Percentiles rank a stretch among this genome's conserved stretches.
Conservation (phyloP, 2,797 vertebrate species). For the Pangasius mekongensis region DNA sequence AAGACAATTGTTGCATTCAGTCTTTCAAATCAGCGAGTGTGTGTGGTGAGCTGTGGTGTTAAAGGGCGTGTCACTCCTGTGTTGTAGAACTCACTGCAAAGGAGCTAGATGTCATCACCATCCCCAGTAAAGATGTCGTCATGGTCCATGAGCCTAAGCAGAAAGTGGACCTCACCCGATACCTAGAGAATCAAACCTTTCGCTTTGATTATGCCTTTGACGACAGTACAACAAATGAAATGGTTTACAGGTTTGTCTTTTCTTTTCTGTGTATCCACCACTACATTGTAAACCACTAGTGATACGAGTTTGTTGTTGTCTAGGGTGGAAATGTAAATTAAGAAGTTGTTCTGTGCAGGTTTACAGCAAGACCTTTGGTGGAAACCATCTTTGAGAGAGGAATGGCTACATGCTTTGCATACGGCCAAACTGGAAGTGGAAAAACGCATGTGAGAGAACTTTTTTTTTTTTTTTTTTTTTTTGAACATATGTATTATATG, state of each 20-base stretch:
- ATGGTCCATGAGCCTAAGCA: conserved; percentile 99
- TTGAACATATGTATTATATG: neutral
- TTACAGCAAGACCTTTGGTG: conserved; percentile 94
- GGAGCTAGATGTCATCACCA: conserved; percentile 96
- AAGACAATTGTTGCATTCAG: neutral
- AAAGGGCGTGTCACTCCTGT: neutral
- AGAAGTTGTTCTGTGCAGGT: conserved; percentile 73
- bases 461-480: neutral
- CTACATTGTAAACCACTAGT: neutral
- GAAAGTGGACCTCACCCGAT: conserved; percentile 97
- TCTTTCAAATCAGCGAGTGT: neutral
- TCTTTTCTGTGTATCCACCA: neutral
- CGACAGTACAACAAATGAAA: conserved; percentile 93
- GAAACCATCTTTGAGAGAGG: conserved; percentile 98
- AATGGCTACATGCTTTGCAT: conserved; percentile 98
- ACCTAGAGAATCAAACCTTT: conserved; percentile 98
- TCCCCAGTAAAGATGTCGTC: conserved; percentile 97
- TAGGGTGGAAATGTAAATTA: neutral
- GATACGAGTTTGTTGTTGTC: neutral
- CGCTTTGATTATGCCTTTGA: conserved; percentile 98
- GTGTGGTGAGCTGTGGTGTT: conserved; percentile 1
- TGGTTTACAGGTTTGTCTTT: conserved; percentile 92
- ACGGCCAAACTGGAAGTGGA: conserved; percentile 97
- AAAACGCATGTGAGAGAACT: conserved; percentile 91
- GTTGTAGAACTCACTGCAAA: conserved; percentile 88